Evolutionary conservation across 1,140 invertebrate genomes (phyloP), one percentile per base, ranked within the genome.

Genomic region (Lordiphosa collinella): DNA sequence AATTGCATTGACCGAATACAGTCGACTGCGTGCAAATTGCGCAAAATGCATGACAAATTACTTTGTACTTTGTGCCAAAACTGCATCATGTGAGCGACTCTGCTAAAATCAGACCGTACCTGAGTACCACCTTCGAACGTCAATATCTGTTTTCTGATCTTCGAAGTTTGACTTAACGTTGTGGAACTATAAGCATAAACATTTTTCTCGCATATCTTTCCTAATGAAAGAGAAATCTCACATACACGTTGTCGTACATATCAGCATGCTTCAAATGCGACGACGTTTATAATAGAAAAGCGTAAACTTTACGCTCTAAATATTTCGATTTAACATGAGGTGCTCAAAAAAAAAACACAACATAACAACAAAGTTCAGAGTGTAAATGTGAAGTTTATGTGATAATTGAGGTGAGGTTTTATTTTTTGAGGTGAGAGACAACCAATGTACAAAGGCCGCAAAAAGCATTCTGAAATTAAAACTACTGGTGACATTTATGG

Each of bases 261-360:
- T 82, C 66, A 71, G 70, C 76, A 76, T 82, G 75, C 75, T 71
- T 67, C 71, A 52, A 76, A 71, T 62, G 54, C 51, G 41, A 47
- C 58, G 54, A 48, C 29, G 14, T 31, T 75, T 61, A 50, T 58
- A 80, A 64, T 57, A 50, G 43, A 67, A 80, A 75, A 61, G 56
- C 60, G 53, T 72, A 31, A 51, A 65, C 66, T 80, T 84, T 82
- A 71, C 76, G 76, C 76, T 82, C 78, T 82, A 44, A 52, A 76
- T 63, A 82, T 49, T 84, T 82, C 68, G 31, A 76, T 58, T 67
- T 67, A 67, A 46, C 51, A 48, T 32, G 51, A 52, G 65, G 52
- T 56, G 40, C 51, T 46, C 14, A n/a, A 55, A 49, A 22, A 56
- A 36, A 37, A 31, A n/a, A n/a, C 31, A 32, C 13, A 9, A 12